Base-by-base conservation (phyloP, 37 sponge, comb jelly and placozoan genomes). In the Aplysina aerophoba region DNA sequence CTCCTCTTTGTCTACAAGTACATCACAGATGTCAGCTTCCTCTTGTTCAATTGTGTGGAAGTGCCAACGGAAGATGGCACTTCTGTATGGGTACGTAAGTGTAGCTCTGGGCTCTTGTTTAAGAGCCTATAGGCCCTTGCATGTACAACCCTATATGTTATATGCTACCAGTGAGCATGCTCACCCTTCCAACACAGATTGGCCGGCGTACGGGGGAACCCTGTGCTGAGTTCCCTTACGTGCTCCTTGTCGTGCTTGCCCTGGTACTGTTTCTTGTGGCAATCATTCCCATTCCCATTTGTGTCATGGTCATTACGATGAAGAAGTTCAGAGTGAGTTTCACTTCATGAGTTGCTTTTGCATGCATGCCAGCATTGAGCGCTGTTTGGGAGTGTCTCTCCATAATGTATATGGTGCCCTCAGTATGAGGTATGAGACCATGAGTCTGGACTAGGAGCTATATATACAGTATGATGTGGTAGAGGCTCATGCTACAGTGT, bases 1-100 rank as follows among this genome's bases (percentile, higher is more conserved):
- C 69, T 40, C 16, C 41, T 89, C 50, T 87, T 93, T 55, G 58
- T 89, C 20, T 93, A 93, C 85, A 93, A 87, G 67, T 93, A 89
- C 55, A n/a, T 93, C 5, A 85, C 87, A 15, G 90, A 89, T 63
- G 80, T 90, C 0, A 60, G 87, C 59, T 81, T 89, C 88, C 41
- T 89, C 35, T 73, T 89, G n/a, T 34, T 93, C 75, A 93, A 84
- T 82, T 93, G 93, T 38, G 37, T 40, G 31, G 0, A 12, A 35
- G 19, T 16, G 17, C 19, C 34, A 31, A 2, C 1, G 13, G 33
- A 35, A 11, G 34, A 1, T 17, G 71, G 28, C 17, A 62, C 4
- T 27, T 22, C 4, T 62, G 63, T 27, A 2, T 62, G 27, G 25
- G 63, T 62, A 17, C 15, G 59, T 57, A 62, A 22, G 27, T 62